phyloP scores from a whole-genome alignment of 2,888 invertebrate species.

The Callyntrura guangdongensis region DNA sequence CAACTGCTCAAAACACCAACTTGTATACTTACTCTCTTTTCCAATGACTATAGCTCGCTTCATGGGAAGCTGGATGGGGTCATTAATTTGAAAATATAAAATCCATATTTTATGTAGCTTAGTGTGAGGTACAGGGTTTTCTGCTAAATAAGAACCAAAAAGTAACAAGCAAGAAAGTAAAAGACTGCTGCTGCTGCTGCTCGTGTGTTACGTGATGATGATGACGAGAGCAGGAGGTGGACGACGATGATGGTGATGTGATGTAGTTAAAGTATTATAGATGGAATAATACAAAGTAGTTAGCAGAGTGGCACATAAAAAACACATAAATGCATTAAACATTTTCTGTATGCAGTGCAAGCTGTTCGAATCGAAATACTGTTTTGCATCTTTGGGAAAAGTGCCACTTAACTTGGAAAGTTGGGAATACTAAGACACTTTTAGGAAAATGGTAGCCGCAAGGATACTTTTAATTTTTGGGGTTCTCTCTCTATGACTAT shows the following conservation, averaged over 20 bases:
- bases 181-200: background rate
- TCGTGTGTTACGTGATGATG: background rate
- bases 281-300: slow-evolving; percentile 10
- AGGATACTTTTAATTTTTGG: too few species aligned
- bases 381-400: background rate
- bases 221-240: background rate
- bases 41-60: background rate
- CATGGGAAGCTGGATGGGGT: slow-evolving; percentile 60
- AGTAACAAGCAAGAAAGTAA: slow-evolving; percentile 26
- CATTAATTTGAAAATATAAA: slow-evolving; percentile 77
- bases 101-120: slow-evolving; percentile 76
- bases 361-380: background rate
- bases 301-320: slow-evolving; percentile 44
- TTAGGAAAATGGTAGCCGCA: background rate
- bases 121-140: slow-evolving; percentile 1
- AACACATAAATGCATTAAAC: slow-evolving; percentile 40
- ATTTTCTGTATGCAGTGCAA: slow-evolving; percentile 7
- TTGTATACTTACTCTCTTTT: background rate
- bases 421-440: background rate
- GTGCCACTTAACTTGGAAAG: background rate
- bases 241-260: background rate
- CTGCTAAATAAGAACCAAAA: slow-evolving; percentile 44
- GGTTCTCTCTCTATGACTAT: too few species aligned
- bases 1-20: slow-evolving; percentile 20
- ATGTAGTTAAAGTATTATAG: slow-evolving; percentile 21